Evolutionary conservation across 2,113 vertebrate species (phyloP).

Genomic region (Sinocyclocheilus grahami): DNA sequence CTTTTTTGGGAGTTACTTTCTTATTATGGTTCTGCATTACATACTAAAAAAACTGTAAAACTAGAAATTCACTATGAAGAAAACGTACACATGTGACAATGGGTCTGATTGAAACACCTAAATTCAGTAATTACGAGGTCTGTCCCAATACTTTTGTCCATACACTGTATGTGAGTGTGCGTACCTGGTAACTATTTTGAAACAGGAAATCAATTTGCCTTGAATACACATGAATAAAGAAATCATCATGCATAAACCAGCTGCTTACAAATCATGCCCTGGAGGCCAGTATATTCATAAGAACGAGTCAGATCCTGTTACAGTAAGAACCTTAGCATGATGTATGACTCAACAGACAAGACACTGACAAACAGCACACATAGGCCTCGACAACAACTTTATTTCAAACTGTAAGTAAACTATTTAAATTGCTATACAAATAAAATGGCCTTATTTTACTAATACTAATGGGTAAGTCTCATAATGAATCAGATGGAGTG

Average conservation of each 20-base stretch:
- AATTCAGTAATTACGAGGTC: no score
- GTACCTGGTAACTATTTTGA: no score
- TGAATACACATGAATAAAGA: background rate
- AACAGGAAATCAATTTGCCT: background rate
- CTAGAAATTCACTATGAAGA: no score
- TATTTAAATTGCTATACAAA: background rate
- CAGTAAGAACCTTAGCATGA: background rate
- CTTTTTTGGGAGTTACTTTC: no score
- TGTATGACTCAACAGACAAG: slow-evolving; percentile 27
- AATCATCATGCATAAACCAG: slow-evolving; percentile 20
- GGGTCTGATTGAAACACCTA: no score
- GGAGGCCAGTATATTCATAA: slow-evolving; percentile 34
- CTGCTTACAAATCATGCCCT: slow-evolving; percentile 13
- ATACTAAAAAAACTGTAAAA: no score
- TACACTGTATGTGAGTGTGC: no score
- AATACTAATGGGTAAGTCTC: no score
- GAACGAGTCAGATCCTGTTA: slow-evolving; percentile 45
- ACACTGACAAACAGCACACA: background rate
- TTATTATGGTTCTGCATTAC: no score
- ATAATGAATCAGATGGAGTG: background rate
- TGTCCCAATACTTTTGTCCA: no score
- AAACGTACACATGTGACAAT: no score
- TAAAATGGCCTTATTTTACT: background rate
- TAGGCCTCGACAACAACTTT: no score
- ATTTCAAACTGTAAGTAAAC: background rate